These are phyloP conservation scores for Lepidurus couesii DNA, from an alignment of 1,140 invertebrate species.

Conservation along the genomic window DNA sequence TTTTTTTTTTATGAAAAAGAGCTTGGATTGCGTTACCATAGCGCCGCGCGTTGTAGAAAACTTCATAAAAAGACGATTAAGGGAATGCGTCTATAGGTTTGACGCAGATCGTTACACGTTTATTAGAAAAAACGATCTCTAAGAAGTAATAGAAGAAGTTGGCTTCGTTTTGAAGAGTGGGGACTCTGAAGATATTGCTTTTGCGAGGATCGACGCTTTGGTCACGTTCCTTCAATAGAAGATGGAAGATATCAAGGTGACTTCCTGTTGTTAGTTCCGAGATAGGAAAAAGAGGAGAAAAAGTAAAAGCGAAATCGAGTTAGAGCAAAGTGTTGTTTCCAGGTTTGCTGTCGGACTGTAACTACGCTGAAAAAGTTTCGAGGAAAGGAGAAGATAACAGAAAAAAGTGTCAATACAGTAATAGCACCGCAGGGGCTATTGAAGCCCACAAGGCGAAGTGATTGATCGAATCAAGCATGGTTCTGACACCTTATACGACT, in stretches of 20 bases:
- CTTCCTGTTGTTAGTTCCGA: not conserved
- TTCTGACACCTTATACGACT: not conserved
- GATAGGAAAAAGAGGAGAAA: too few relatives aligned
- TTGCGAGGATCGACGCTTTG: not conserved
- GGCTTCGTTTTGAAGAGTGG: too few relatives aligned
- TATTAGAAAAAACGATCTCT: too few relatives aligned
- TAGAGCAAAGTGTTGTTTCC: slow-evolving; percentile 1
- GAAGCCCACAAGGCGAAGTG: not conserved
- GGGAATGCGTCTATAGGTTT: not conserved
- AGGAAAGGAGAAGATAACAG: not conserved
- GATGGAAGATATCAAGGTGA: not conserved
- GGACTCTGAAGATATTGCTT: too few relatives aligned
- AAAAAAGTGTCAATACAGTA: not conserved
- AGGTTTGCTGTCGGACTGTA: not conserved
- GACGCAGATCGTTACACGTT: not conserved
- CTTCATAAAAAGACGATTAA: slow-evolving; percentile 7
- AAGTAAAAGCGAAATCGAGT: too few relatives aligned
- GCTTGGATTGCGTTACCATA: not conserved
- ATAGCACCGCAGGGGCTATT: not conserved
- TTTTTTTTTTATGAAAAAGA: not conserved
- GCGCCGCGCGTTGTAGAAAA: not conserved
- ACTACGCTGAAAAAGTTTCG: not conserved
- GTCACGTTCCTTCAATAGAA: not conserved
- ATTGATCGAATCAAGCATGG: slow-evolving; percentile 9
- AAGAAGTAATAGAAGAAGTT: too few relatives aligned